phyloP scores from a whole-genome alignment of 2,888 invertebrate genomes.

The Pyrrhosoma nymphula region DNA sequence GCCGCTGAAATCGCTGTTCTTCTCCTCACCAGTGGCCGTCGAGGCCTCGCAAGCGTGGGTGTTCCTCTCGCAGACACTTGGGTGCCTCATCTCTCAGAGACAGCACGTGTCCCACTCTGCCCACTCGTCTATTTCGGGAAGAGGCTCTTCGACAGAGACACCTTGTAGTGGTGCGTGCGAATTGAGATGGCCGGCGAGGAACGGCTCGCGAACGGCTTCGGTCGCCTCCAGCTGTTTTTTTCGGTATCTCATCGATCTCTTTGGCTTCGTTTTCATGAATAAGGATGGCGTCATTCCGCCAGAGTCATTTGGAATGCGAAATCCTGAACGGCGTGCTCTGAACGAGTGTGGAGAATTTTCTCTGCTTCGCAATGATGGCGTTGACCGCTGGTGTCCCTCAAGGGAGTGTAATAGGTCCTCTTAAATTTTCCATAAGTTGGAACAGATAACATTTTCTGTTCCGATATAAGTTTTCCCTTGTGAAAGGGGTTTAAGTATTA shows the following conservation, averaged over 20 bases:
- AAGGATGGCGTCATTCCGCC: neutral
- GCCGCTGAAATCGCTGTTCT: too few relatives aligned
- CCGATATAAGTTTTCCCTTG: too few relatives aligned
- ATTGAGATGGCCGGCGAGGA: neutral
- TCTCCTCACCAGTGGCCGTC: neutral
- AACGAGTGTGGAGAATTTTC: too few relatives aligned
- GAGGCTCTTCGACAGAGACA: neutral
- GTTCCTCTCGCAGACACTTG: neutral
- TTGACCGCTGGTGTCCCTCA: neutral
- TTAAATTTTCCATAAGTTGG: neutral
- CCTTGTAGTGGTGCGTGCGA: neutral
- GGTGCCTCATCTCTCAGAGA: neutral
- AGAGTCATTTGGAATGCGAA: neutral
- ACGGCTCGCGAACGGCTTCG: neutral
- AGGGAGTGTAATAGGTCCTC: neutral
- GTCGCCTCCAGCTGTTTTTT: slow-evolving; percentile 2
- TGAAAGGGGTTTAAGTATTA: too few relatives aligned
- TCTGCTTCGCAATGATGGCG: too few relatives aligned
- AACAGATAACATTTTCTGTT: too few relatives aligned
- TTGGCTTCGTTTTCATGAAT: neutral
- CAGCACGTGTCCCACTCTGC: neutral
- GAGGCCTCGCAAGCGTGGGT: neutral
- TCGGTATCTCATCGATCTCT: neutral
- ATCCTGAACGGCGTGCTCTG: neutral
- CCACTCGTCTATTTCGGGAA: neutral